Percentiles rank a stretch among this genome's conserved stretches.
phyloP scores from a whole-genome alignment of 2,113 vertebrate genomes.

The Telmatochromis bifrenatus region DNA sequence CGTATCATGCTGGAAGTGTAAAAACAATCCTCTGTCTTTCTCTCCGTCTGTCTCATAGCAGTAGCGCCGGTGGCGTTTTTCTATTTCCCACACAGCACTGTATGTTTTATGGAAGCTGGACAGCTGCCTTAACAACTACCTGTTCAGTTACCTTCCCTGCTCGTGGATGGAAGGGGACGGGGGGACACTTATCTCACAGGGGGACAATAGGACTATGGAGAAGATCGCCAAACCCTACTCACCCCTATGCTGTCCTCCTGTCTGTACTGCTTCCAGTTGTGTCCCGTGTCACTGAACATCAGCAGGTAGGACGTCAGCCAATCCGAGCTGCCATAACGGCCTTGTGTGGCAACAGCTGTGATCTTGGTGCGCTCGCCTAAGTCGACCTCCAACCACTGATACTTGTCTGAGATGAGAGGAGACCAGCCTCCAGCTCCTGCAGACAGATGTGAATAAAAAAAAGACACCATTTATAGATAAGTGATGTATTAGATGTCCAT shows the following conservation, averaged over 20 bases:
- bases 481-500: background rate
- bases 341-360: conserved; percentile 75
- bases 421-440: conserved; percentile 93
- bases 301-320: conserved; percentile 86
- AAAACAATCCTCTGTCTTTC: background rate
- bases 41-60: background rate
- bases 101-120: background rate
- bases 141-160: background rate
- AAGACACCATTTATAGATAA: background rate
- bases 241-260: conserved; percentile 89
- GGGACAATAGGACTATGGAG: conserved; percentile 26
- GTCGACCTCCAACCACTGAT: conserved; percentile 87
- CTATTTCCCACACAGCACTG: background rate
- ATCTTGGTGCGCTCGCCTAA: conserved; percentile 81
- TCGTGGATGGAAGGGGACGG: background rate
- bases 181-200: background rate
- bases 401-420: conserved; percentile 80
- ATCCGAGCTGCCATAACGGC: conserved; percentile 74
- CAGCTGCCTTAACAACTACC: background rate
- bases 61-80: background rate
- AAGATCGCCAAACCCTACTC: conserved; percentile 83
- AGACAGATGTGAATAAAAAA: background rate
- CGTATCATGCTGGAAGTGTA: background rate
- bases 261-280: conserved; percentile 86
- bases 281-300: conserved; percentile 87